Evolutionary conservation across 2,888 invertebrate species (phyloP), one percentile per base, ranked within the genome.

Genomic region (Athripsodes cinereus): DNA sequence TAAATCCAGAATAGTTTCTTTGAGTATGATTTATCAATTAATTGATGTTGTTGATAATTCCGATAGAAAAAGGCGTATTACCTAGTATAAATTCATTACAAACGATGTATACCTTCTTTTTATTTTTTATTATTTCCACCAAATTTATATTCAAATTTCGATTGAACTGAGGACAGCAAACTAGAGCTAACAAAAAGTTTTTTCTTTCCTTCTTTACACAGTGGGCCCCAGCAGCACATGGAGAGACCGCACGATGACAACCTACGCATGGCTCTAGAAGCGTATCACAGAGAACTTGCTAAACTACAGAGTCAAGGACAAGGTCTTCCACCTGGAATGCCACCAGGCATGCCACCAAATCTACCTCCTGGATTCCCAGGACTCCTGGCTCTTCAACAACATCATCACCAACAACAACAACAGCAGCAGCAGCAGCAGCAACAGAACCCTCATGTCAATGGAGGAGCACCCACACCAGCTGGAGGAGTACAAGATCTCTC

Each of bases 221-320:
- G 90, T 69, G 82, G 84, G 55, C 68, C 68, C 53, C 81, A 81
- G 70, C 79, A 83, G 66, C 83, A 83, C 55, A 79, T 83, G 67
- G 81, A 78, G 74, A 69, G 78, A 63, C 77, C 78, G 55, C 78
- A 89, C n/a, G 87, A 86, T 65, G 94, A 95, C 66, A 94, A 95
- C 68, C 90, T 95, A 68, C 85, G 94, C 46, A 81, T 94, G 79
- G 92, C 93, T 11, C 75, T 95, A 48, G 93, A 94, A 69, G 90
- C 94, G 22, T 96, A 95, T 76, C 94, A 94, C 71, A 86, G 96
- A 64, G 96, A 97, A 74, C 81, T 97, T 63, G 88, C 92, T 68
- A 93, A 96, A 72, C 78, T 96, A 65, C 93, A 90, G 69, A 80
- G 80, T 66, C 80, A 76, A 69, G 79, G 87, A 66, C 83, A 84